Conservation (phyloP, 2,797 vertebrate genomes). For the Protosalanx chinensis region DNA sequence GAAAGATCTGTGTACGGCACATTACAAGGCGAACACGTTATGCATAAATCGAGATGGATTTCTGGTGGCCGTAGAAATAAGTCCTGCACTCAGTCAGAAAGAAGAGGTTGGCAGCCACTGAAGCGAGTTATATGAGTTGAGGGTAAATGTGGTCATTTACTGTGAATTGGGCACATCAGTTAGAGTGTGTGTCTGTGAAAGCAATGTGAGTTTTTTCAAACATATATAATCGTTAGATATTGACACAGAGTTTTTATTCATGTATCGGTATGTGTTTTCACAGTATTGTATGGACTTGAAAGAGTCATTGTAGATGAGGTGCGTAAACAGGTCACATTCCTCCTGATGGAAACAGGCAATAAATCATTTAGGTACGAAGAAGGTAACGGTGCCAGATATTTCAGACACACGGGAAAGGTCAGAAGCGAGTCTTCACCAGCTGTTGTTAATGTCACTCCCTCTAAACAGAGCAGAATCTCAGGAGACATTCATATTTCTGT, state of each 20-base stretch:
- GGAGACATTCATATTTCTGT: conserved; percentile 27
- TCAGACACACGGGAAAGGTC: conserved; percentile 38
- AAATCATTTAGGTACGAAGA: conserved; percentile 34
- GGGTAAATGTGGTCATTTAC: too few relatives aligned
- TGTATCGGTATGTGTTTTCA: background rate
- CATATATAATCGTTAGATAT: background rate
- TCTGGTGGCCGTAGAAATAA: too few relatives aligned
- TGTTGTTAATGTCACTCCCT: conserved; percentile 32
- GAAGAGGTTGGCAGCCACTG: too few relatives aligned
- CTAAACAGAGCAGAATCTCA: conserved; percentile 14
- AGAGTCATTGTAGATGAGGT: conserved; percentile 11
- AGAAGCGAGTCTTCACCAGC: conserved; percentile 31
- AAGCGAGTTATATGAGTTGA: too few relatives aligned
- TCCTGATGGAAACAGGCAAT: conserved; percentile 40
- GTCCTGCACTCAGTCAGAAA: too few relatives aligned
- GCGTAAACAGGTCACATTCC: conserved; percentile 28
- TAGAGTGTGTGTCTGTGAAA: background rate
- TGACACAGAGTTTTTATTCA: background rate
- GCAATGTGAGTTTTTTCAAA: too few relatives aligned
- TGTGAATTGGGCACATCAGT: too few relatives aligned
- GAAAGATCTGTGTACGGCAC: too few relatives aligned
- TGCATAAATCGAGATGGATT: too few relatives aligned
- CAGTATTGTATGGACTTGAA: conserved; percentile 5
- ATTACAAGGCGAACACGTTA: too few relatives aligned
- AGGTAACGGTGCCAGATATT: conserved; percentile 39